Conservation (phyloP, 2,797 vertebrate species). For the Sebastes hopkinsi region DNA sequence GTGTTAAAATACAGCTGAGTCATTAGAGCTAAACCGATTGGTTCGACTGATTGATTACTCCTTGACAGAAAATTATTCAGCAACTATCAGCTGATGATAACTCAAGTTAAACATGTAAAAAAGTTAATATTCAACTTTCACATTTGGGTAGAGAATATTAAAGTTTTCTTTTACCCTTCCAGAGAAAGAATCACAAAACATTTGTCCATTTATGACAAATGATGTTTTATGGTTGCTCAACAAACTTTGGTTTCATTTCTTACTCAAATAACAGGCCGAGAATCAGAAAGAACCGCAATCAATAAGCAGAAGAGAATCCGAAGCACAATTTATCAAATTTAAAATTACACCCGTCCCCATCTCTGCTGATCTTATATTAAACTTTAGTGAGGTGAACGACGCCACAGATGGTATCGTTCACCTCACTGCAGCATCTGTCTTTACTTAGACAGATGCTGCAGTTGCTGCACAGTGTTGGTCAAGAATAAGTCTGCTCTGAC, state of each 20-base stretch:
- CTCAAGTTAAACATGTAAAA: background rate
- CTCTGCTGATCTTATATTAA: background rate
- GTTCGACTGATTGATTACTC: background rate
- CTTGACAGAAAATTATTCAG: background rate
- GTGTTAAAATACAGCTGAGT: background rate
- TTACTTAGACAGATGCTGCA: slow-evolving; percentile 34
- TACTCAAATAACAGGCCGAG: background rate
- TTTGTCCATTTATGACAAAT: background rate
- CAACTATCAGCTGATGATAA: background rate
- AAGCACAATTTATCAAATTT: background rate
- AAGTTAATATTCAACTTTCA: background rate
- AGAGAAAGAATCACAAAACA: background rate
- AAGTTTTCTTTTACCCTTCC: background rate
- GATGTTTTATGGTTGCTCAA: background rate
- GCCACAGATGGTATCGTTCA: background rate
- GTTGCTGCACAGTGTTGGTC: slow-evolving; percentile 25
- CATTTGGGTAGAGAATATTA: background rate
- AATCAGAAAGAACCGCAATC: background rate
- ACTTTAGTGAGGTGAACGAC: slow-evolving; percentile 14
- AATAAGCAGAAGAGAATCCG: background rate
- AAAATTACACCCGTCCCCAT: background rate
- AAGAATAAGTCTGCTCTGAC: background rate
- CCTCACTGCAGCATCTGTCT: background rate
- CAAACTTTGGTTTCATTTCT: background rate
- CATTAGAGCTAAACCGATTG: background rate